phyloP scores from a whole-genome alignment of 2,113 vertebrate species.

The Apus apus region DNA sequence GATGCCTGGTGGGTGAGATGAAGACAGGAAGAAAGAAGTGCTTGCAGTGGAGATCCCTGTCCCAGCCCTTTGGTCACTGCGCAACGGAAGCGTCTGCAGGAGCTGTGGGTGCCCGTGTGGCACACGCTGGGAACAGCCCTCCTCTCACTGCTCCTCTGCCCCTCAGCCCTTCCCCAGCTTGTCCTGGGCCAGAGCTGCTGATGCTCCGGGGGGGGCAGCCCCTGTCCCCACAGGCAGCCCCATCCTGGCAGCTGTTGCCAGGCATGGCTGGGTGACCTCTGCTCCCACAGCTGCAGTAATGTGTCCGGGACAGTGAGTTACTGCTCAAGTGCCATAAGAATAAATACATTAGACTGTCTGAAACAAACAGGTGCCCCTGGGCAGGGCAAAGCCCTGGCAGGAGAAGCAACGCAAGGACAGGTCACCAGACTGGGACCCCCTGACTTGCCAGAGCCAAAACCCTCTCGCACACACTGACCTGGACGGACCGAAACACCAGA shows the following conservation, averaged over 20 bases:
- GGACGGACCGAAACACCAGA: not conserved
- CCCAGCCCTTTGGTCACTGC: not conserved
- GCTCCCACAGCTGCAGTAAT: not conserved
- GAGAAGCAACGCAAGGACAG: not conserved
- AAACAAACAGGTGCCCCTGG: not conserved
- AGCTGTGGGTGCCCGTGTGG: not conserved
- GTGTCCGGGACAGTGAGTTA: not conserved
- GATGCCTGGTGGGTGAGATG: not conserved
- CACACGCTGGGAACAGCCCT: not conserved
- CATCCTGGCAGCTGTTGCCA: not conserved
- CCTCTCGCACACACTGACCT: not conserved
- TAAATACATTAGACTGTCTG: slow-evolving; percentile 56
- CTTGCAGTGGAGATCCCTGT: not conserved
- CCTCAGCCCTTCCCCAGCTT: not conserved
- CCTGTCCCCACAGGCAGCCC: not conserved
- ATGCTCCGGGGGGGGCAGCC: not conserved
- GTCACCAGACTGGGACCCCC: not conserved
- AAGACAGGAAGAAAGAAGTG: not conserved
- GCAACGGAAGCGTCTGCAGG: not conserved
- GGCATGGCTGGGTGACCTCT: not conserved
- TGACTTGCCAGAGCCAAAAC: not conserved
- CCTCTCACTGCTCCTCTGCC: not conserved
- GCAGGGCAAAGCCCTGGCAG: not conserved
- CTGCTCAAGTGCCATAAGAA: slow-evolving; percentile 56
- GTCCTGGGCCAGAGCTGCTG: not conserved